Evolutionary conservation across 2,113 vertebrate genomes (phyloP), one percentile per base, ranked within the genome.

Genomic region (Cryptomyrus ogoouensis): DNA sequence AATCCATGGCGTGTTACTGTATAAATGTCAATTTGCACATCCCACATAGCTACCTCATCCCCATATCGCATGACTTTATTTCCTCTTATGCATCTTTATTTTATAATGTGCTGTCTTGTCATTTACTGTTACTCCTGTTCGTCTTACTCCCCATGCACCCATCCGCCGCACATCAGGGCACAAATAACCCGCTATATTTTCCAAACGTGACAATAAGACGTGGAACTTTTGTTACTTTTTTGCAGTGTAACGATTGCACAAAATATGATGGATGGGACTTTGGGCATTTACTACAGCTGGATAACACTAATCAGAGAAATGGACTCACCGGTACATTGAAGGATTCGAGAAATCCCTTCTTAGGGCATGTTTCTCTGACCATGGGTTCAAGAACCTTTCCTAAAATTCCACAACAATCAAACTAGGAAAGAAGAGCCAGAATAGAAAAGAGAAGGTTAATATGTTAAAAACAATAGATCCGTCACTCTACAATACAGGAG

Each of bases 231-330:
- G 10, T 70, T 31, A 70, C 66, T 70, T 27, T 70, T 70, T 31
- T 70, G 10, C 62, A 70, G 7, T 27, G n/a, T 27, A 74, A 74
- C 1, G 9, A 74, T 15, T 74, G 27, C 70, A 74, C 66, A 70
- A 31, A 31, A 70, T 70, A 58, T 58, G 53, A 21, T 56, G 53
- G 53, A 56, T 56, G 53, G 53, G 21, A n/a, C 24, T 39, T 9
- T 35, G 13, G 31, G 13, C 27, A 42, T 83, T 83, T 46, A 4
- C 84, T 53, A 52, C 49, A 15, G 85, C 31, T 49, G 49, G 21
- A 35, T 95, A 95, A 93, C 0, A 96, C 95, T 91, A 91, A 95
- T 0, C 95, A 96, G 47, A 87, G 6, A 50, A 35, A 77, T 2
- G 46, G 42, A 88, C 89, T 90, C 62, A 90, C 89, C 31, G 46